Percentiles rank a stretch among this genome's conserved stretches.
phyloP scores from a whole-genome alignment of 2,888 invertebrate genomes.

The Macrosoma leucophasiata region DNA sequence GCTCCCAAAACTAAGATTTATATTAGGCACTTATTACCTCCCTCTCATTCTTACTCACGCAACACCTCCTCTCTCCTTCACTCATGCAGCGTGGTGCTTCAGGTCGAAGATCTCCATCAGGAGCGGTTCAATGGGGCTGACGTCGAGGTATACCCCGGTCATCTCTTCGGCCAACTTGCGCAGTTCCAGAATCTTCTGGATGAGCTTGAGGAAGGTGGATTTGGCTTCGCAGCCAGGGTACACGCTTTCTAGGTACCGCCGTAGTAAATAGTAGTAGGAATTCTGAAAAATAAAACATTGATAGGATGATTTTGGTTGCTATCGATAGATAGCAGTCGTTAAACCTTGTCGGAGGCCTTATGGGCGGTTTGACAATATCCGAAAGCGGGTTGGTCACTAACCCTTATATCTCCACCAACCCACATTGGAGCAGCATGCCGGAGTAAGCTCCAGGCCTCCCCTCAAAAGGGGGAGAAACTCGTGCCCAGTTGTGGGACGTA shows the following conservation, averaged over 20 bases:
- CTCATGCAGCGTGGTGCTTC: constrained; percentile 75
- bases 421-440: too few species aligned
- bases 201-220: constrained; percentile 89
- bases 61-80: too few species aligned
- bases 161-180: constrained; percentile 92
- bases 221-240: constrained; percentile 92
- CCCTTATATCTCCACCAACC: too few species aligned
- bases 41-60: too few species aligned
- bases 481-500: too few species aligned
- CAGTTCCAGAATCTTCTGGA: constrained; percentile 93
- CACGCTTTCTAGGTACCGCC: constrained; percentile 88
- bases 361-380: too few species aligned
- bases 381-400: too few species aligned
- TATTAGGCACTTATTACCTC: too few species aligned
- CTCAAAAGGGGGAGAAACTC: too few species aligned
- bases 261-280: constrained; percentile 91
- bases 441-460: too few species aligned
- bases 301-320: background rate
- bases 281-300: constrained; percentile 74
- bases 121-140: constrained; percentile 95
- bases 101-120: constrained; percentile 97
- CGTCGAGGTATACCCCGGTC: constrained; percentile 93
- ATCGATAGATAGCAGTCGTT: background rate
- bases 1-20: background rate
- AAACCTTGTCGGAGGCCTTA: background rate